Evolutionary conservation across 2,888 invertebrate genomes (phyloP).

Genomic region (Adineta ricciae): DNA sequence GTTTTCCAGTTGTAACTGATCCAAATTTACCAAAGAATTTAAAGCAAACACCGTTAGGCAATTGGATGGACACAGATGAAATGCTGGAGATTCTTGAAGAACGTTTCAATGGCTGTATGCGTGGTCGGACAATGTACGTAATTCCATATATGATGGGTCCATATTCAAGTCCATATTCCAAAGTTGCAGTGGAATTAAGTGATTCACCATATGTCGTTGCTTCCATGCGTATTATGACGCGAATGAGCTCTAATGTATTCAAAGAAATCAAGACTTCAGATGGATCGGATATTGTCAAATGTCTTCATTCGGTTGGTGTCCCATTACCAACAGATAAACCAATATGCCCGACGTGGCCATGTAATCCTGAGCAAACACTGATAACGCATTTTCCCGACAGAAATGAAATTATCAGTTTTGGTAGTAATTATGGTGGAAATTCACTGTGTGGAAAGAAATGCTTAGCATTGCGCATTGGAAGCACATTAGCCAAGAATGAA

Average conservation of each 20-base stretch:
- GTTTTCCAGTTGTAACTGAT: slow-evolving; percentile 51
- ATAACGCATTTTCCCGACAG: slow-evolving; percentile 77
- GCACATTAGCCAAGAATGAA: slow-evolving; percentile 82
- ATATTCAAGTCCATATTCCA: slow-evolving; percentile 80
- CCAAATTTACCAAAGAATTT: slow-evolving; percentile 29
- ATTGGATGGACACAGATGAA: slow-evolving; percentile 77
- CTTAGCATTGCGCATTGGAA: slow-evolving; percentile 87
- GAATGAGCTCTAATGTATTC: slow-evolving; percentile 65
- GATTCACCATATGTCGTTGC: slow-evolving; percentile 96
- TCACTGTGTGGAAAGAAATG: slow-evolving; percentile 93
- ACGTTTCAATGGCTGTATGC: slow-evolving; percentile 69
- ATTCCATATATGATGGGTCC: slow-evolving; percentile 99
- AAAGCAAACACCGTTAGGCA: slow-evolving; percentile 69
- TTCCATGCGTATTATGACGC: slow-evolving; percentile 93
- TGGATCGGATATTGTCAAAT: slow-evolving; percentile 68
- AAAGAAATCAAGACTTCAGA: slow-evolving; percentile 48
- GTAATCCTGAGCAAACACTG: slow-evolving; percentile 84
- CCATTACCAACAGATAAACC: slow-evolving; percentile 72
- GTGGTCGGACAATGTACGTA: slow-evolving; percentile 83
- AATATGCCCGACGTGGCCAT: slow-evolving; percentile 36
- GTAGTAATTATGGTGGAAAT: slow-evolving; percentile 94
- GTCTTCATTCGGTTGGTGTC: slow-evolving; percentile 82
- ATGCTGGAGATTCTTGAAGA: slow-evolving; percentile 70
- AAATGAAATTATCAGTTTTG: slow-evolving; percentile 76
- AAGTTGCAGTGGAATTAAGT: slow-evolving; percentile 87